Evolutionary conservation across 2,888 invertebrate genomes (phyloP).

Genomic region (Dichetophora obliterata): DNA sequence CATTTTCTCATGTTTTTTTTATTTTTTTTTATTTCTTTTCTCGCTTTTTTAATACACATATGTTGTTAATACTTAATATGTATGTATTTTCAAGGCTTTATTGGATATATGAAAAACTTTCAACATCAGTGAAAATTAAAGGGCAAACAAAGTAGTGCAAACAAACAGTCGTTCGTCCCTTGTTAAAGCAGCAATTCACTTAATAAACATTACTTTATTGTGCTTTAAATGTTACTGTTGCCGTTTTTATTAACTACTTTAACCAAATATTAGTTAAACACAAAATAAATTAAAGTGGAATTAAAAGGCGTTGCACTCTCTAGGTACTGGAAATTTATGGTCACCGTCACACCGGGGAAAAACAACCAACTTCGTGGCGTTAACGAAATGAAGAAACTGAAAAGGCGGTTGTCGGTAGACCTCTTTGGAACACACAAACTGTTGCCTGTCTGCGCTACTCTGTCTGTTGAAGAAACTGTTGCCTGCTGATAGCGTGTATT

Average conservation of each 20-base stretch:
- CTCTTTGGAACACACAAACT: constrained; percentile 25
- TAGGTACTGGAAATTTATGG: constrained; percentile 1
- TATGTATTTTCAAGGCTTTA: constrained; percentile 27
- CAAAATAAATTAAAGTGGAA: not conserved
- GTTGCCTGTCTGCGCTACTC: constrained; percentile 15
- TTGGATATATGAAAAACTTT: constrained; percentile 20
- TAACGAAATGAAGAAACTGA: constrained; percentile 39
- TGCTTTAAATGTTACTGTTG: no score
- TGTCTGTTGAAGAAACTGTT: constrained; percentile 25
- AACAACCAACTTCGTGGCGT: constrained; percentile 34
- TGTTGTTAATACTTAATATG: not conserved
- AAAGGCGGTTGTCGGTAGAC: constrained; percentile 5
- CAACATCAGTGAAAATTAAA: constrained; percentile 19
- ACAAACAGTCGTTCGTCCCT: not conserved
- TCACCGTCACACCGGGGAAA: constrained; percentile 16
- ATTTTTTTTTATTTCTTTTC: not conserved
- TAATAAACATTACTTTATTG: not conserved
- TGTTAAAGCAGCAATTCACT: not conserved
- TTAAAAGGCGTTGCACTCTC: constrained; percentile 17
- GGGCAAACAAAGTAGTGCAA: not conserved
- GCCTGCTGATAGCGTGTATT: constrained; percentile 13
- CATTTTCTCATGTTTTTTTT: constrained; percentile 4
- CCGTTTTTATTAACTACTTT: not conserved
- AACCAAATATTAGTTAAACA: not conserved
- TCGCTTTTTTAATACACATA: not conserved